Evolutionary conservation across 2,797 vertebrate genomes (phyloP).

Genomic region (Mergus octosetaceus): DNA sequence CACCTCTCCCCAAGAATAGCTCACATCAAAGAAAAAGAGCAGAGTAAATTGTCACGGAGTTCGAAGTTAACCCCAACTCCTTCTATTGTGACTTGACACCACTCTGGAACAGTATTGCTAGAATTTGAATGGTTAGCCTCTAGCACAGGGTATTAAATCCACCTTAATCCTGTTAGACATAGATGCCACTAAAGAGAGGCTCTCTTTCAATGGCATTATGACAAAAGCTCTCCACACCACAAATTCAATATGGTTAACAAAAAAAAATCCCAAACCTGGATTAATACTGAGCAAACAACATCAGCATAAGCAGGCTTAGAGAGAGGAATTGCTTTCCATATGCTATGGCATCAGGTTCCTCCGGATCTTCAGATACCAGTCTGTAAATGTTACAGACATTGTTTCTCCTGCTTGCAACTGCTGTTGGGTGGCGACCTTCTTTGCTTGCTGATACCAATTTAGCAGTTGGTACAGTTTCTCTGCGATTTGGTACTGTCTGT

Average conservation of each 20-base stretch:
- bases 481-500: conserved; percentile 79
- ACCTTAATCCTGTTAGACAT: conserved; percentile 67
- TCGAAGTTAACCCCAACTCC: conserved; percentile 52
- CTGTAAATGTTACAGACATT: conserved; percentile 66
- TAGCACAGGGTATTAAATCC: conserved; percentile 52
- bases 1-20: conserved; percentile 19
- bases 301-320: conserved; percentile 46
- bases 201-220: neutral
- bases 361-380: conserved; percentile 44
- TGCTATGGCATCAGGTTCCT: conserved; percentile 25
- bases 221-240: conserved; percentile 34
- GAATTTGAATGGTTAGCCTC: conserved; percentile 42
- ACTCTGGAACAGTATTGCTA: conserved; percentile 23
- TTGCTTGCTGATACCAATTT: conserved; percentile 70
- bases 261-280: neutral
- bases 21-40: conserved; percentile 41
- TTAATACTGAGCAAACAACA: conserved; percentile 67
- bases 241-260: conserved; percentile 3
- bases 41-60: neutral
- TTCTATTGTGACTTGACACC: conserved; percentile 56
- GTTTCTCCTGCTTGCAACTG: conserved; percentile 60
- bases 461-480: conserved; percentile 76
- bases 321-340: conserved; percentile 57
- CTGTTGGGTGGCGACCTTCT: conserved; percentile 71
- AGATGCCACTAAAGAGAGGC: conserved; percentile 46